These are phyloP conservation scores for Chelon auratus DNA, from an alignment of 2,797 vertebrate species.

Conservation along the genomic window DNA sequence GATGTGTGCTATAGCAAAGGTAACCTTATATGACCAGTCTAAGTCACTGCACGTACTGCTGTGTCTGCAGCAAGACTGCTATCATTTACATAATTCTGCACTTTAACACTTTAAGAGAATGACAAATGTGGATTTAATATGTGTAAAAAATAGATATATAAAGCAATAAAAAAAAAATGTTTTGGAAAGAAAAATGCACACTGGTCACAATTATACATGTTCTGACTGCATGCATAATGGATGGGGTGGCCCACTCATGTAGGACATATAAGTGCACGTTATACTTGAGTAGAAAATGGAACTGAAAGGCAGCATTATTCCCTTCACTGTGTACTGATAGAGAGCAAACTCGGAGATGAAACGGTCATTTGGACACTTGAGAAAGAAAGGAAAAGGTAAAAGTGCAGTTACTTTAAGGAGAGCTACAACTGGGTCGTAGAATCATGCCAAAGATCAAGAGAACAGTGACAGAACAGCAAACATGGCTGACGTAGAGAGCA, in stretches of 20 bases:
- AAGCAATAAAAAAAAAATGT: too few species aligned
- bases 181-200: background rate
- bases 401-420: conserved; percentile 4
- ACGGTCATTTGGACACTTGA: background rate
- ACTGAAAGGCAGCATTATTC: conserved; percentile 14
- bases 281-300: conserved; percentile 1
- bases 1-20: too few species aligned
- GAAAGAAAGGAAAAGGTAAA: background rate
- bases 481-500: conserved; percentile 27
- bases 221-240: conserved; percentile 12
- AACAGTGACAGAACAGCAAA: conserved; percentile 42
- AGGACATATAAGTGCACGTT: conserved; percentile 1
- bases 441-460: conserved; percentile 29
- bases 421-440: conserved; percentile 11
- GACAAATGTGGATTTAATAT: background rate
- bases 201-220: background rate
- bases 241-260: background rate
- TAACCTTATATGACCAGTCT: too few species aligned
- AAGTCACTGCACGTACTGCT: background rate
- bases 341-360: conserved; percentile 4
- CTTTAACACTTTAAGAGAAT: background rate
- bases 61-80: too few species aligned
- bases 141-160: background rate
- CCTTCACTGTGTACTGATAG: background rate
- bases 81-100: background rate